Conservation (phyloP, 2,888 invertebrate genomes). For the Trachelus troglodyta region DNA sequence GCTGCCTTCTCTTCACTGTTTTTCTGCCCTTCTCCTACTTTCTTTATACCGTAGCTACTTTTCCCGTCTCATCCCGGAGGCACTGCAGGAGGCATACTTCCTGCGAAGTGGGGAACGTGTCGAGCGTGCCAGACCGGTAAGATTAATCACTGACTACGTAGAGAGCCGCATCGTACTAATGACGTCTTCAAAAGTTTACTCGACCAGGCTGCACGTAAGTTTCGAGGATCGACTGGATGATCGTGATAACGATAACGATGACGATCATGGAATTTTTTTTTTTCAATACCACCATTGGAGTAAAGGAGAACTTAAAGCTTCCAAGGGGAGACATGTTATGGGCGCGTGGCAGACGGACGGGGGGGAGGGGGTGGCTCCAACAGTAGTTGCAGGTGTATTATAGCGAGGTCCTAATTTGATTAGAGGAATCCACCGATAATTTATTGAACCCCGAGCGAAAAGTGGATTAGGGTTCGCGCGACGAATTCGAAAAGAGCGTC, state of each 20-base stretch:
- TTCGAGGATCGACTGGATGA: not conserved
- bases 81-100: not conserved
- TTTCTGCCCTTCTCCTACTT: not conserved
- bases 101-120: slow-evolving; percentile 22
- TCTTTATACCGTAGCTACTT: not conserved
- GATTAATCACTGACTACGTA: slow-evolving; percentile 45
- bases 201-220: not conserved
- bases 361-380: not conserved
- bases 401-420: not conserved
- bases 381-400: not conserved
- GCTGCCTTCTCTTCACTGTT: slow-evolving; percentile 7
- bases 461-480: not conserved
- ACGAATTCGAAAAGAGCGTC: not conserved
- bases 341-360: not conserved
- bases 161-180: slow-evolving; percentile 15
- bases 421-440: not conserved
- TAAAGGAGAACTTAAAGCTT: not conserved
- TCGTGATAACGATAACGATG: not conserved
- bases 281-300: not conserved
- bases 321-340: not conserved
- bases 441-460: not conserved
- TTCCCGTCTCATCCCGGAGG: not conserved
- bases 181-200: not conserved
- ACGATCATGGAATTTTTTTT: not conserved
- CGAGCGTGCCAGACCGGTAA: slow-evolving; percentile 33